Percentiles rank a stretch among this genome's conserved stretches.
Evolutionary conservation across 2,797 vertebrate species (phyloP).

Genomic region (Pelodytes ibericus): DNA sequence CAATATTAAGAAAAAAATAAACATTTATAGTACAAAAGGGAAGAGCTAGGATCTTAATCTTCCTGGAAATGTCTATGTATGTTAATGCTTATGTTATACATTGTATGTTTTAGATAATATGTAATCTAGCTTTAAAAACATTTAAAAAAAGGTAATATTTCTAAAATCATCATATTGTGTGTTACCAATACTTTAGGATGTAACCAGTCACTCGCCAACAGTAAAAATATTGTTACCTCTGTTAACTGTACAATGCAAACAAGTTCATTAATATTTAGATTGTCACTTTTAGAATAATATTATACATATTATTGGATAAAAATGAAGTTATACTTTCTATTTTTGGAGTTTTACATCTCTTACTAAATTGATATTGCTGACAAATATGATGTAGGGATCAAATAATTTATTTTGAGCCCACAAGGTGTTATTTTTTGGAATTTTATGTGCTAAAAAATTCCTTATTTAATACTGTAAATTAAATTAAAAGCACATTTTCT

Average conservation of each 20-base stretch:
- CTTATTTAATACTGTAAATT: no score
- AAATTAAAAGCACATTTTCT: no score
- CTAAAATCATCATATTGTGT: conserved; percentile 36
- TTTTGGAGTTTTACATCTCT: no score
- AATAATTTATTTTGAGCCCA: no score
- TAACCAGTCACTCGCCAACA: conserved; percentile 62
- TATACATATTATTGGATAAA: no score
- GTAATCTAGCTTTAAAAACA: conserved; percentile 3
- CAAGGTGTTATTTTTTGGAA: no score
- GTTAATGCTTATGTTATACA: neutral
- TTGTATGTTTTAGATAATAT: neutral
- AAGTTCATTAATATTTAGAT: conserved; percentile 16
- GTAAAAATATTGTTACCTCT: conserved; percentile 59
- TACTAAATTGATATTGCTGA: no score
- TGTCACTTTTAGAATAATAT: conserved; percentile 5
- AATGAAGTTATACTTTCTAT: no score
- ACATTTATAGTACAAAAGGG: neutral
- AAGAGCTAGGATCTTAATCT: conserved; percentile 40
- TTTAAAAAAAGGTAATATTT: neutral
- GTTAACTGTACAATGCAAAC: conserved; percentile 59
- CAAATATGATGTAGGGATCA: no score
- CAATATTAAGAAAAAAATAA: neutral
- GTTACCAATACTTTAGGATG: conserved; percentile 58
- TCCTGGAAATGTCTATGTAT: conserved; percentile 33
- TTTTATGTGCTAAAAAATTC: no score